Percentiles rank a stretch among this genome's conserved stretches.
phyloP scores from a whole-genome alignment of 2,797 vertebrate genomes.

The Hippopotamyrus pictus region DNA sequence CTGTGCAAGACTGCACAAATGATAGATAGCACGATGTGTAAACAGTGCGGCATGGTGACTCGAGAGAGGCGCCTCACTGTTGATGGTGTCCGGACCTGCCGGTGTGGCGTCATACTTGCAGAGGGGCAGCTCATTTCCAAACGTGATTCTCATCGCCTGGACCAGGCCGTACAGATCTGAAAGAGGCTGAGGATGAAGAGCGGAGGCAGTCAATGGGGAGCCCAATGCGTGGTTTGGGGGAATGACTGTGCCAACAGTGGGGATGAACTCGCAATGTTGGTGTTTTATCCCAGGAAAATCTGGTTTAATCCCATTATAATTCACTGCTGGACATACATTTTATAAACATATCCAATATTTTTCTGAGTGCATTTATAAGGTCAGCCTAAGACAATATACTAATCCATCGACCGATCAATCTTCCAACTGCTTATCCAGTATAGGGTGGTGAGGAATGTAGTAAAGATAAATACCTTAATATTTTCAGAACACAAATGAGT shows the following conservation, averaged over 20 bases:
- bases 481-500: not conserved
- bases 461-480: not conserved
- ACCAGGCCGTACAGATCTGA: conserved; percentile 80
- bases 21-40: not conserved
- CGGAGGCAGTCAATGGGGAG: too few relatives aligned
- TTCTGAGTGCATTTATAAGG: not conserved
- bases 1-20: not conserved
- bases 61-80: conserved; percentile 61
- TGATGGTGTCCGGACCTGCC: conserved; percentile 36
- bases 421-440: not conserved
- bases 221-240: not conserved
- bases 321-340: not conserved
- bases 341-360: not conserved
- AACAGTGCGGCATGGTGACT: not conserved
- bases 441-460: not conserved
- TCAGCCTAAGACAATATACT: not conserved
- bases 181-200: conserved; percentile 56
- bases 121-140: conserved; percentile 75
- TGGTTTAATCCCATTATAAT: not conserved
- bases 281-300: not conserved
- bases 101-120: conserved; percentile 61
- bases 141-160: conserved; percentile 78
- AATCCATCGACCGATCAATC: not conserved
- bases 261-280: too few relatives aligned
- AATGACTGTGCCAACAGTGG: not conserved